Base-by-base conservation (phyloP, 2,113 vertebrate species). In the Syngnathus scovelli region DNA sequence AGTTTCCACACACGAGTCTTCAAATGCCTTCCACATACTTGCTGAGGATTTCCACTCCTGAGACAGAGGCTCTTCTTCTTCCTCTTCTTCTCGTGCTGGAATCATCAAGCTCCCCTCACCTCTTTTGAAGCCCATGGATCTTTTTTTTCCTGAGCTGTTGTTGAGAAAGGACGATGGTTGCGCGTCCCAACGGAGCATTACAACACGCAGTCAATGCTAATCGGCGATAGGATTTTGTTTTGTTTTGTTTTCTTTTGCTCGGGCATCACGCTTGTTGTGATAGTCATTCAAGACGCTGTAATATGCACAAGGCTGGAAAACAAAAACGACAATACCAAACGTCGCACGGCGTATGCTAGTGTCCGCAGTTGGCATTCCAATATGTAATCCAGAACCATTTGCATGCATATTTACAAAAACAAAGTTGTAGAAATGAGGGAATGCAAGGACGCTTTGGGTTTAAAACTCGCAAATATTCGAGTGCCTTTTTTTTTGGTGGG, bases 41-140 rank as follows among this genome's bases (percentile, higher is more conserved):
- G 27, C 23, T 56, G 56, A 37, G 56, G 56, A 59, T 59, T 59
- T 59, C 33, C 16, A 59, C 36, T 59, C 56, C 56, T 9, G 56
- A 59, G 56, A 61, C 36, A 60, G 37, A 61, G 18, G 6, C 27
- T 33, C 27, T 33, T 33, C 27, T 33, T 33, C 27, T 33, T 33
- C 27, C 27, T 33, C 27, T 33, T 33, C 27, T 33, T 33, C 27
- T 33, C 27, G 3, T 59, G 33, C 37, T 39, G 59, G 16, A 61
- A 38, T 60, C 27, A 61, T 39, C 37, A 41, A 61, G 18, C 19
- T 21, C 37, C n/a, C 9, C 5, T 39, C 37, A 41, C 16, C 37
- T 37, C 56, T 37, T 60, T 60, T 60, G 36, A 60, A 60, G 16
- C 1, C 37, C 37, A 39, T 21, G 39, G 59, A 61, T 61, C 15